Base-by-base conservation (phyloP, 2,797 vertebrate genomes). In the Rhincodon typus region DNA sequence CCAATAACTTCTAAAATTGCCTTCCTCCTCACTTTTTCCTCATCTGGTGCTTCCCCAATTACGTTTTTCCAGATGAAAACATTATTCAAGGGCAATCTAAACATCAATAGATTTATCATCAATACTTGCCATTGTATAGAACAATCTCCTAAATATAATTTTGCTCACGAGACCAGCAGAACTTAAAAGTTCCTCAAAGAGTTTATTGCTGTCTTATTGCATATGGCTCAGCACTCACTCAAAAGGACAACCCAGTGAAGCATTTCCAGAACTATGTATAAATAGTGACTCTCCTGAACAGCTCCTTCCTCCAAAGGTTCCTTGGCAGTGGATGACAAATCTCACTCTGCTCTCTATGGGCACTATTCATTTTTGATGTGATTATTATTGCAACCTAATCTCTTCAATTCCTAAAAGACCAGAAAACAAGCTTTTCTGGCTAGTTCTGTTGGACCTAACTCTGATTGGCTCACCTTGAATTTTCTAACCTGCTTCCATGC, bases 401-500 rank as follows among this genome's bases (percentile, higher is more conserved):
- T 93, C 90, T 93, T 93, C 62, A 93, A 38, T 93, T 38, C 90
- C 38, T 69, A 38, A 93, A 93, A 69, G 62, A 69, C n/a, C 90
- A 93, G 90, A 93, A 69, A 93, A 93, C 90, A 69, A 93, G 90
- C 90, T 93, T 93, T 93, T 67, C 90, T 93, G 90, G 62, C 66
- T 93, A 1, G 62, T 93, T 93, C 90, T 67, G 67, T 42, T 67
- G 25, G 90, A 69, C 7, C 62, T 34, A 93, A 93, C 62, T 93
- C 90, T 93, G 90, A 93, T 93, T 93, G 90, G 62, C 62, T 69
- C 90, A 93, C 90, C 90, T 93, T 93, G 90, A 93, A 93, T 93
- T 93, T 93, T 42, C 90, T 67, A 93, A 93, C 90, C 90, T 93
- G 90, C n/a, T 69, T 93, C 90, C 62, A 69, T 93, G 90, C 90